Evolutionary conservation across 1,140 invertebrate species (phyloP).

Genomic region (Nymphalis io): DNA sequence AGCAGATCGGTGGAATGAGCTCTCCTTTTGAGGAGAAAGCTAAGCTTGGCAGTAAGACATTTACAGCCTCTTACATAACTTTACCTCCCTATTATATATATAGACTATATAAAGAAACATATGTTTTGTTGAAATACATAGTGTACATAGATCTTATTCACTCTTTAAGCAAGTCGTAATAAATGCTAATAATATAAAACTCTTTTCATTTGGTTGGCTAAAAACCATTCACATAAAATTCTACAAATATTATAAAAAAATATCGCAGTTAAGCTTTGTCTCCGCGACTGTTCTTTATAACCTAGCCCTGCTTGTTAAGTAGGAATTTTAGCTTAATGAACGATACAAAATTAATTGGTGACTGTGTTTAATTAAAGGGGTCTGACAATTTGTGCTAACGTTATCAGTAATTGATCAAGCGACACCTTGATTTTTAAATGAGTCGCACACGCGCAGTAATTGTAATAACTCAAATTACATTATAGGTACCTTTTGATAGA

Average conservation of each 20-base stretch:
- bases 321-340: background rate
- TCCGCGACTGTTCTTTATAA: background rate
- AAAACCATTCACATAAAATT: too few species aligned
- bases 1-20: too few species aligned
- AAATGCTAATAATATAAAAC: too few species aligned
- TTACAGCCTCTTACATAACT: too few species aligned
- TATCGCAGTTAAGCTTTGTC: background rate
- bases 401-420: slow-evolving; percentile 8
- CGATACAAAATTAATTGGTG: slow-evolving; percentile 4
- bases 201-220: too few species aligned
- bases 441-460: background rate
- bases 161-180: too few species aligned
- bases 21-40: too few species aligned
- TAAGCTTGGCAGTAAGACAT: too few species aligned
- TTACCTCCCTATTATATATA: too few species aligned
- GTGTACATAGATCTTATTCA: too few species aligned
- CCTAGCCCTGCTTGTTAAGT: background rate
- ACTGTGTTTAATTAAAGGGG: background rate
- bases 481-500: background rate
- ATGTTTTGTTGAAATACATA: too few species aligned
- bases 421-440: background rate
- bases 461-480: background rate
- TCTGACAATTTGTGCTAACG: background rate
- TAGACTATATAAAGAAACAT: too few species aligned
- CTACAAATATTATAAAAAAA: background rate